phyloP scores from a whole-genome alignment of 2,113 vertebrate genomes.

The Odocoileus virginianus region DNA sequence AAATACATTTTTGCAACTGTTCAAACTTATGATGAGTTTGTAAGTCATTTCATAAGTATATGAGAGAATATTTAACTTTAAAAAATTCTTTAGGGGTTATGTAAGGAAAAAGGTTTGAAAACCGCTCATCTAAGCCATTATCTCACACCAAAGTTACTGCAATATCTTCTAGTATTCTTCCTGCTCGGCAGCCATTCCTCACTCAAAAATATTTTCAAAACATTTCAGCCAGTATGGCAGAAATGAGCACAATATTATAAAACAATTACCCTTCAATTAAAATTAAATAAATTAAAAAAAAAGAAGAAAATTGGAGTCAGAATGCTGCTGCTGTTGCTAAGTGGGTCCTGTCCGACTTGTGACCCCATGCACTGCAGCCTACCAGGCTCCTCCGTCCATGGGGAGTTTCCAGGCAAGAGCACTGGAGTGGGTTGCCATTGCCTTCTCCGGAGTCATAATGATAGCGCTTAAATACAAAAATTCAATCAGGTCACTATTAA shows the following conservation, averaged over 20 bases:
- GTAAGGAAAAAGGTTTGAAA: neutral
- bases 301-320: neutral
- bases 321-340: neutral
- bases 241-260: neutral
- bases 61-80: neutral
- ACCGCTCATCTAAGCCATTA: too few relatives aligned
- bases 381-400: neutral
- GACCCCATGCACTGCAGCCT: neutral
- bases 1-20: conserved; percentile 11
- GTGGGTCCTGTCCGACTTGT: accelerated
- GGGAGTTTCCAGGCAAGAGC: neutral
- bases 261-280: neutral
- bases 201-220: neutral
- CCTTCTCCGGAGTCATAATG: neutral
- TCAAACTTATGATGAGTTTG: conserved; percentile 20
- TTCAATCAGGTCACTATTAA: neutral
- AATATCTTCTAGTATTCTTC: neutral
- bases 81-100: neutral
- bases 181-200: neutral
- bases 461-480: neutral
- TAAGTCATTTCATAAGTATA: neutral
- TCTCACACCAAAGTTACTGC: neutral
- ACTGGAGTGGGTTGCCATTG: neutral
- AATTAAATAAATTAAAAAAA: neutral
- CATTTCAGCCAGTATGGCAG: neutral